Conservation (phyloP, 2,888 invertebrate genomes). For the Apodemia zela region DNA sequence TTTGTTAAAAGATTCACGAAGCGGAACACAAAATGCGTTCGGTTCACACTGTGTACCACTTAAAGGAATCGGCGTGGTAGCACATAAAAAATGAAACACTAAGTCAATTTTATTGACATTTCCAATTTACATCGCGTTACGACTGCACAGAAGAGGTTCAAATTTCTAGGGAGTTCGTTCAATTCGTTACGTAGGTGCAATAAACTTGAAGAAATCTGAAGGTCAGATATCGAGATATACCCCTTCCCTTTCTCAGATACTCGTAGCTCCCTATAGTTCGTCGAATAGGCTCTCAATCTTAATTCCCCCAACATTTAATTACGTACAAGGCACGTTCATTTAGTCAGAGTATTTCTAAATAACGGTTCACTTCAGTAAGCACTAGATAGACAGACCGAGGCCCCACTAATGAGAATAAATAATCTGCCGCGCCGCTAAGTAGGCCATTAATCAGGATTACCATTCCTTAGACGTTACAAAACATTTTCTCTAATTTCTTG, state of each 20-base stretch:
- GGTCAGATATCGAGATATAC: background rate
- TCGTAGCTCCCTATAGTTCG: background rate
- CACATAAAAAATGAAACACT: too few species aligned
- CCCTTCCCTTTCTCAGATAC: background rate
- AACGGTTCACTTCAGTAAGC: background rate
- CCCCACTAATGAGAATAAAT: constrained; percentile 4
- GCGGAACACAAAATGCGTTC: too few species aligned
- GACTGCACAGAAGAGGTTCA: too few species aligned
- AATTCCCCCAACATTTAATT: background rate
- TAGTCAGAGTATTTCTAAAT: constrained; percentile 6
- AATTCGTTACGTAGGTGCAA: too few species aligned
- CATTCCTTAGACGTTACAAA: background rate
- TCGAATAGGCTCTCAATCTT: background rate
- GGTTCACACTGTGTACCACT: too few species aligned
- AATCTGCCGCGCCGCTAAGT: background rate
- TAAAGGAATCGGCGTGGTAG: too few species aligned
- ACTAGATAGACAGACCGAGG: background rate
- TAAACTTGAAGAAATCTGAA: background rate
- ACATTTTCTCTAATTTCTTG: background rate
- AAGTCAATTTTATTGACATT: too few species aligned
- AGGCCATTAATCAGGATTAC: constrained; percentile 12
- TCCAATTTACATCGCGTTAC: too few species aligned
- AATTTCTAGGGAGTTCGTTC: too few species aligned
- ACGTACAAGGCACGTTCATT: background rate
- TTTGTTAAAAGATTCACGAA: too few species aligned